Conservation (phyloP, 1,140 invertebrate genomes). For the Drosophila tsacasi region DNA sequence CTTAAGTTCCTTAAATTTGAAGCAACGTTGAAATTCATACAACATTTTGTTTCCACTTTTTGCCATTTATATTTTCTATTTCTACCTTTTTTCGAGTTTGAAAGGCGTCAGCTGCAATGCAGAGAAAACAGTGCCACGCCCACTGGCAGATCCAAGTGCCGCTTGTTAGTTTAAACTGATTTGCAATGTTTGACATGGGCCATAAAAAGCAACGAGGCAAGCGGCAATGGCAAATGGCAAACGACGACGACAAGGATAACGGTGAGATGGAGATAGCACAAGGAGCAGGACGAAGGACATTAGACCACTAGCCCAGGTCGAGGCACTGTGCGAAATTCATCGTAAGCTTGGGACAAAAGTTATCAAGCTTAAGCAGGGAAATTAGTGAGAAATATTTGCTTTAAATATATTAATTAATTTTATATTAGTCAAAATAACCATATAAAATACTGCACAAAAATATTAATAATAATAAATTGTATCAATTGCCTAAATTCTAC, state of each 20-base stretch:
- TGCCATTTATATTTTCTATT: constrained; percentile 33
- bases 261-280: constrained; percentile 51
- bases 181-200: constrained; percentile 83
- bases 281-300: constrained; percentile 37
- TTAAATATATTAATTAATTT: neutral
- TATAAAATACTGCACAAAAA: neutral
- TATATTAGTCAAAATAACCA: neutral
- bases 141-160: constrained; percentile 36
- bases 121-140: constrained; percentile 54
- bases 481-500: neutral
- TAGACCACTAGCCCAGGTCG: constrained; percentile 51
- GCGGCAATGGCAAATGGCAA: constrained; percentile 36
- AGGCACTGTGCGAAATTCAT: constrained; percentile 7
- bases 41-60: constrained; percentile 5
- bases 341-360: neutral
- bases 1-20: constrained; percentile 1
- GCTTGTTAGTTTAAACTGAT: constrained; percentile 82
- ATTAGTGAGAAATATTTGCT: neutral
- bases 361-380: neutral
- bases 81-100: constrained; percentile 47
- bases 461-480: neutral
- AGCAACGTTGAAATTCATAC: neutral
- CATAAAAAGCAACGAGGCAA: constrained; percentile 76
- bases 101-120: constrained; percentile 56
- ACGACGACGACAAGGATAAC: constrained; percentile 54